Base-by-base conservation (phyloP, 2,113 vertebrate genomes). In the Urocynchramus pylzowi region DNA sequence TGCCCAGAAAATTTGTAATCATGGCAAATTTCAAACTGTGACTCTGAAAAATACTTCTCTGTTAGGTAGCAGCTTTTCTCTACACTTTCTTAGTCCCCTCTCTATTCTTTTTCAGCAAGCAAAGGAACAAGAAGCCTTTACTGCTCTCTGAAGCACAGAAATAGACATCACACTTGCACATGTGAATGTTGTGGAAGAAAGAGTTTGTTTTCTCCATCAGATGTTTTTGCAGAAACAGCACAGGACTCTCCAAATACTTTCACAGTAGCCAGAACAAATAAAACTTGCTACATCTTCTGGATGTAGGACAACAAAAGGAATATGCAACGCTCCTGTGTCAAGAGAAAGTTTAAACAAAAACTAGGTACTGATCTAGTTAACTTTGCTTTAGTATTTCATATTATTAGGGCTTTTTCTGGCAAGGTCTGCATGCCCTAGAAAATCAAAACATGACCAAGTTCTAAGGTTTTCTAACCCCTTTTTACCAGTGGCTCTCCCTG, bases 381-480 rank as follows among this genome's bases (percentile, higher is more conserved):
- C 16, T 61, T 53, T 31, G 4, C 20, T 61, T 47, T 41, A 47
- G 11, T 31, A 14, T 61, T 47, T 54, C 9, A 60, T 11, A 35
- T 19, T 8, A 61, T 61, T 27, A 60, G 16, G 9, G 0, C 2
- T 23, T 47, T 17, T 41, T 68, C 57, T 64, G 52, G 81, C 44
- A 93, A 96, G 82, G 75, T 91, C 65, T 92, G 22, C 12, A 24
- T 65, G 70, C 17, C 67, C 75, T 63, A 93, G 76, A 91, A 95
- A 94, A 91, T 22, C 11, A 69, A 74, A 91, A 54, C 7, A 26
- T 37, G 33, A 71, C 27, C 19, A 69, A 69, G 49, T 85, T 84
- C 39, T 89, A 82, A 85, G 57, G 57, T 80, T 91, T 90, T 23
- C 45, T 87, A 60, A 76, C 13, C 20, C 4, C 11, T 56, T 94